Conservation (phyloP, 2,113 vertebrate genomes). For the Sinosuthora webbiana region DNA sequence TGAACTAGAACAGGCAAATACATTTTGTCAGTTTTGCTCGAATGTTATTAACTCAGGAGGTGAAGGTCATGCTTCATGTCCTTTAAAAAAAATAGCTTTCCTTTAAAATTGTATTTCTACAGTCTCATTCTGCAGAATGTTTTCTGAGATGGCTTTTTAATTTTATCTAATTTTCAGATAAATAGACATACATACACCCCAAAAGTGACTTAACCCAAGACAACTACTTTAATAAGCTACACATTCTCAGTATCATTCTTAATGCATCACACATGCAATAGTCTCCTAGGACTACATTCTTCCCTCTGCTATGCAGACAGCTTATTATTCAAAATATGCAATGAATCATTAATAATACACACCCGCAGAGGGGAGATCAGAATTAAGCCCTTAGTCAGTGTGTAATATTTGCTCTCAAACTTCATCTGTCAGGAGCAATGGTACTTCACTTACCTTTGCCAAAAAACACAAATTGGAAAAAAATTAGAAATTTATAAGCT, state of each 20-base stretch:
- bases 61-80: background rate
- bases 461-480: background rate
- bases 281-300: slow-evolving; percentile 17
- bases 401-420: slow-evolving; percentile 10
- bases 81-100: background rate
- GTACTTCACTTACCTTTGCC: background rate
- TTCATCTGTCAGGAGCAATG: background rate
- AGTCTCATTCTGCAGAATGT: background rate
- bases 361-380: background rate
- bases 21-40: background rate
- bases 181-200: background rate
- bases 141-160: background rate
- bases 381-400: background rate
- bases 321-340: slow-evolving; percentile 59
- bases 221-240: slow-evolving; percentile 34
- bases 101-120: background rate
- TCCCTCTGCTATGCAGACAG: slow-evolving; percentile 30
- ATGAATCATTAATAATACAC: slow-evolving; percentile 63
- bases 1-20: background rate
- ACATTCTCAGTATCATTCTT: slow-evolving; percentile 5
- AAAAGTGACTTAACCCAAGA: slow-evolving; percentile 1
- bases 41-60: slow-evolving; percentile 22
- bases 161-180: slow-evolving; percentile 26
- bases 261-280: slow-evolving; percentile 35
- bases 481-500: background rate